Evolutionary conservation across 2,888 invertebrate genomes (phyloP), one percentile per base, ranked within the genome.

Genomic region (Bursaphelenchus okinawaensis): DNA sequence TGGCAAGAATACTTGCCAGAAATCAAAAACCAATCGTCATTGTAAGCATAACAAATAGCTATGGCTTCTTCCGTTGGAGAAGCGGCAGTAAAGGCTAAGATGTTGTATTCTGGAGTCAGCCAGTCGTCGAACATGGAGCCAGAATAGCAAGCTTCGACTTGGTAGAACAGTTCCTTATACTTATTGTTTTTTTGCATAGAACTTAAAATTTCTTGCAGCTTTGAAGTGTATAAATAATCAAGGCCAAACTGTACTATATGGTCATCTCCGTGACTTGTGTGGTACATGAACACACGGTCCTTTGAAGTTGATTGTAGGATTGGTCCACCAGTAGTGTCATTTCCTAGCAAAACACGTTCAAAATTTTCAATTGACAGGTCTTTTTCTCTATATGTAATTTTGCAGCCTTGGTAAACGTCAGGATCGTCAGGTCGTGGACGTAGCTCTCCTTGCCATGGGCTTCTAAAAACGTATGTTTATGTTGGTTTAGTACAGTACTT

Each of bases 231-330:
- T 8, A 86, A 79, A n/a, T 63, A 7, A 20, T 8, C n/a, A 26
- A 4, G 65, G 4, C 87, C 87, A 79, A 87, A 88, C 1, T 84
- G 85, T 29, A 88, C 79, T 28, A 88, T 73, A 7, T 87, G 87
- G 16, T 86, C 84, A 19, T 85, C 87, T 55, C 88, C 88, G 78
- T 88, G 88, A 77, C 88, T 88, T 7, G 28, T 23, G 83, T 87
- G 88, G 81, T 87, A 87, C 54, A 88, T 84, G 82, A 88, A 88
- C 20, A 88, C 82, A 72, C 86, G 84, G 77, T 88, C 88, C 69
- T 87, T 83, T 7, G 86, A 84, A 20, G 86, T 87, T 81, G 87
- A 20, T 20, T 63, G 7, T 26, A 62, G 63, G 7, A 62, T 63
- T 7, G 26, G 58, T 7, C 62, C 87, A 66, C 84, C 84, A 22